These are phyloP conservation scores for Celastrina argiolus DNA, from an alignment of 2,888 invertebrate species.

Conservation along the genomic window DNA sequence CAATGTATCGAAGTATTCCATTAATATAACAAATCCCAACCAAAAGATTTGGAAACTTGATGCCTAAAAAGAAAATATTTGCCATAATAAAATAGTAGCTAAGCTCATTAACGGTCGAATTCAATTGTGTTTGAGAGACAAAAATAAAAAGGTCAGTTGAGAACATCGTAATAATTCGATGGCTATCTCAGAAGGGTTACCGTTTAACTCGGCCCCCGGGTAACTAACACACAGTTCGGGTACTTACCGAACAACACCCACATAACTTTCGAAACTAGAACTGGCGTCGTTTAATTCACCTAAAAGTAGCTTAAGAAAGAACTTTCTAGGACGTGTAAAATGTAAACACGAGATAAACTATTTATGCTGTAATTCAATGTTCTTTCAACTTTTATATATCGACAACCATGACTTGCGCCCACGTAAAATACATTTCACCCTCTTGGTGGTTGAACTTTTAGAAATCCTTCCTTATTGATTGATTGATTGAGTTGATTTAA, in stretches of 20 bases:
- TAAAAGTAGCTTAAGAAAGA: background rate
- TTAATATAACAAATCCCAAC: too few relatives aligned
- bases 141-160: conserved; percentile 31
- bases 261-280: conserved; percentile 37
- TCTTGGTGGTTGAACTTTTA: too few relatives aligned
- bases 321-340: background rate
- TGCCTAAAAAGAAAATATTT: too few relatives aligned
- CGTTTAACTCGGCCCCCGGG: conserved; percentile 61
- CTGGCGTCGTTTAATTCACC: background rate
- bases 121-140: background rate
- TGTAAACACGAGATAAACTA: too few relatives aligned
- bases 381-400: too few relatives aligned
- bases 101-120: background rate
- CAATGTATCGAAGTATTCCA: background rate
- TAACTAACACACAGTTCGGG: conserved; percentile 54
- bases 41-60: too few relatives aligned
- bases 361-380: too few relatives aligned
- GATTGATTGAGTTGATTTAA: too few relatives aligned
- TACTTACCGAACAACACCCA: conserved; percentile 52
- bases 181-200: conserved; percentile 56
- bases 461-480: too few relatives aligned
- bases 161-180: conserved; percentile 60
- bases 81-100: background rate
- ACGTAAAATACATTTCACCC: too few relatives aligned
- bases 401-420: too few relatives aligned